phyloP scores from a whole-genome alignment of 2,797 vertebrate species.

The Lacerta agilis region DNA sequence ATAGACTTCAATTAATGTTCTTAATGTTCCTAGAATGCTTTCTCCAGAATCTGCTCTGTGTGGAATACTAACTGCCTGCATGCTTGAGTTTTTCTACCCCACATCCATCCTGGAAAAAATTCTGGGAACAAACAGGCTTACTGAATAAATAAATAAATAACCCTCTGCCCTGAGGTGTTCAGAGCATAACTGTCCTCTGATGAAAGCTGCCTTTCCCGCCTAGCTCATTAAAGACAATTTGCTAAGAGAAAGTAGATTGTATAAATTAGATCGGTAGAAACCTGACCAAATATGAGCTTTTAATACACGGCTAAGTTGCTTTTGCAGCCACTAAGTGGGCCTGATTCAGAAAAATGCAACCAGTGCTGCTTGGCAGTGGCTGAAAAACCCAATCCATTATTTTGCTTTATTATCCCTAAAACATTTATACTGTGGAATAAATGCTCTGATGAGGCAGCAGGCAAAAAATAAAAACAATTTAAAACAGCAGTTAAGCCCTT shows the following conservation, averaged over 20 bases:
- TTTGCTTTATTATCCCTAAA: neutral
- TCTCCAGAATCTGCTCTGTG: neutral
- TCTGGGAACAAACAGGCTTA: neutral
- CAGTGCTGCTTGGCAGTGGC: too few species aligned
- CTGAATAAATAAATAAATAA: neutral
- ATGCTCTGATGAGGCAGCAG: too few species aligned
- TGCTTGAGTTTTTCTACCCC: neutral
- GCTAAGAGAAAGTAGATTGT: neutral
- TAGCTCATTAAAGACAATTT: neutral
- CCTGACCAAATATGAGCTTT: neutral
- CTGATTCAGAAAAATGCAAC: too few species aligned
- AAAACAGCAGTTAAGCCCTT: too few species aligned
- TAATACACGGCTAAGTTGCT: neutral
- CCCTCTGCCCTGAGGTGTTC: neutral
- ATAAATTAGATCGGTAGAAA: neutral
- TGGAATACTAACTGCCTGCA: neutral
- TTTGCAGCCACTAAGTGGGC: too few species aligned
- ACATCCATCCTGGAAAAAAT: neutral
- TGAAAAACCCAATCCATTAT: neutral
- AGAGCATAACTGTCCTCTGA: constrained; percentile 5
- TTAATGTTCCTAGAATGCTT: neutral
- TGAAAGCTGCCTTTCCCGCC: neutral
- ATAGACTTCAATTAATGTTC: neutral
- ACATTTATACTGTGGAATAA: neutral
- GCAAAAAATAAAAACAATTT: too few species aligned